Evolutionary conservation across 2,888 invertebrate species (phyloP).

Genomic region (Cheilosia variabilis): DNA sequence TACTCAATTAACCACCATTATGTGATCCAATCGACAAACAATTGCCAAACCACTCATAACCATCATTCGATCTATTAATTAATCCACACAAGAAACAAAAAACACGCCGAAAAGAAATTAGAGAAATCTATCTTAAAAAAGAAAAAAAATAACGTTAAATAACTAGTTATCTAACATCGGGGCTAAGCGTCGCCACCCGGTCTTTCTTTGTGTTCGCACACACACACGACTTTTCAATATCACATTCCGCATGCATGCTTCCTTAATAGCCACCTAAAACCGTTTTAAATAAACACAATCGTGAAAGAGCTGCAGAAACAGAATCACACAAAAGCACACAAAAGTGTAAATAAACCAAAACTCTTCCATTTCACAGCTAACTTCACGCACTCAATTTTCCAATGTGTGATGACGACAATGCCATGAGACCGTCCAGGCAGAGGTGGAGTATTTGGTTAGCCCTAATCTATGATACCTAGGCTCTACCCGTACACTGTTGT

Average conservation of each 20-base stretch:
- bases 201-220: not conserved
- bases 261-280: slow-evolving; percentile 20
- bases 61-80: slow-evolving; percentile 48
- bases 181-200: not conserved
- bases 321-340: slow-evolving; percentile 7
- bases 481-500: not conserved
- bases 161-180: slow-evolving; percentile 45
- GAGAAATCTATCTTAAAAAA: slow-evolving; percentile 32
- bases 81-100: slow-evolving; percentile 20
- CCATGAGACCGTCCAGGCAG: not conserved
- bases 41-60: slow-evolving; percentile 31
- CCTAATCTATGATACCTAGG: slow-evolving; percentile 7
- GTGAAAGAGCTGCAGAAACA: slow-evolving; percentile 17
- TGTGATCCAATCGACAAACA: slow-evolving; percentile 31
- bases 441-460: not conserved
- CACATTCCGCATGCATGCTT: slow-evolving; percentile 47
- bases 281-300: slow-evolving; percentile 11
- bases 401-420: not conserved
- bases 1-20: slow-evolving; percentile 35
- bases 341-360: slow-evolving; percentile 34
- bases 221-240: slow-evolving; percentile 42
- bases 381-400: slow-evolving; percentile 5
- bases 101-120: slow-evolving; percentile 34
- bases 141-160: slow-evolving; percentile 24
- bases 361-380: slow-evolving; percentile 22